Conservation (phyloP, 2,797 vertebrate genomes). For the Anguilla anguilla region DNA sequence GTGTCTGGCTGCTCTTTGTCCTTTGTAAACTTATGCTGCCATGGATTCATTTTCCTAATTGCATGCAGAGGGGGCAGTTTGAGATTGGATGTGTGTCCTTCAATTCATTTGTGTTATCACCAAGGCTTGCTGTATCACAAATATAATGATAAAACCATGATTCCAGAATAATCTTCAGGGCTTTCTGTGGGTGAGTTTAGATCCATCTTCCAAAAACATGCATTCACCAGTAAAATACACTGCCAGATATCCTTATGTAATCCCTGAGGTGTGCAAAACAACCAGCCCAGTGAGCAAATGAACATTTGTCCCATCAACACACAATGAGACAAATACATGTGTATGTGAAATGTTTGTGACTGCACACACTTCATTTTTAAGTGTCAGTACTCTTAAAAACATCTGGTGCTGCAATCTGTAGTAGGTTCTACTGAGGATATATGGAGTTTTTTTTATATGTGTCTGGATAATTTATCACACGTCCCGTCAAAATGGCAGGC, state of each 20-base stretch:
- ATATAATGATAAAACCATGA: not conserved
- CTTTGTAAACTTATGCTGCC: not conserved
- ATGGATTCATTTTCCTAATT: not conserved
- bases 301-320: not conserved
- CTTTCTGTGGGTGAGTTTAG: too few relatives aligned
- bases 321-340: not conserved
- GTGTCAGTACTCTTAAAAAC: conserved; percentile 13
- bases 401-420: conserved; percentile 37
- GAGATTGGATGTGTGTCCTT: not conserved
- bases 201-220: not conserved
- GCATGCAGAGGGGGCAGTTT: not conserved
- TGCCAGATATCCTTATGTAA: not conserved
- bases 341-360: conserved; percentile 22
- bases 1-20: not conserved
- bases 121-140: not conserved
- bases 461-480: conserved; percentile 38
- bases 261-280: not conserved
- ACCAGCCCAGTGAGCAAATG: not conserved
- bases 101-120: not conserved
- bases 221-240: not conserved
- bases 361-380: conserved; percentile 3
- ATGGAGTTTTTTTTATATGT: conserved; percentile 31
- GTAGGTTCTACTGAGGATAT: conserved; percentile 27
- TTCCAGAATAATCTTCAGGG: not conserved
- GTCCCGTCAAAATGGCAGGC: conserved; percentile 29